phyloP scores from a whole-genome alignment of 1,140 invertebrate genomes.

The Drosophila ogumai region DNA sequence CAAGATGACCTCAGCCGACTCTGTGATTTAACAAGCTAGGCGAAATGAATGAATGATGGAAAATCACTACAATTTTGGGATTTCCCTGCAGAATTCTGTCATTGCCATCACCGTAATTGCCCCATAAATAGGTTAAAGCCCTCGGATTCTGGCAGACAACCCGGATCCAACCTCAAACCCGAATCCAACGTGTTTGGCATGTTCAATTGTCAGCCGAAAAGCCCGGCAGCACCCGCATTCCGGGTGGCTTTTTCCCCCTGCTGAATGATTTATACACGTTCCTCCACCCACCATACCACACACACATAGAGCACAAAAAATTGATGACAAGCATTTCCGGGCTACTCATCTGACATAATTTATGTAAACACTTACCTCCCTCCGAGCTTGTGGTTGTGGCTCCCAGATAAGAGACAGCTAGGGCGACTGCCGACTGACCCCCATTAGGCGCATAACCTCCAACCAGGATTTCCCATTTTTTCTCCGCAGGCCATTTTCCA shows the following conservation, averaged over 20 bases:
- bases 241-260: slow-evolving; percentile 26
- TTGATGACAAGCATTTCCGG: slow-evolving; percentile 81
- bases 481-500: slow-evolving; percentile 52
- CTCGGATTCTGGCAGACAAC: slow-evolving; percentile 14
- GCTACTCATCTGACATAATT: slow-evolving; percentile 75
- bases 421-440: slow-evolving; percentile 57
- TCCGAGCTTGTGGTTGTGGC: slow-evolving; percentile 1
- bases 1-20: slow-evolving; percentile 13
- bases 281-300: slow-evolving; percentile 10
- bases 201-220: slow-evolving; percentile 59
- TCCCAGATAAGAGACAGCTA: slow-evolving; percentile 49
- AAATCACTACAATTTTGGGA: slow-evolving; percentile 14
- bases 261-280: slow-evolving; percentile 68
- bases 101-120: slow-evolving; percentile 38
- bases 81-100: slow-evolving; percentile 22
- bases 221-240: slow-evolving; percentile 27
- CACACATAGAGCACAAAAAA: slow-evolving; percentile 45
- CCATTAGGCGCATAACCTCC: slow-evolving; percentile 12
- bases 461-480: slow-evolving; percentile 16
- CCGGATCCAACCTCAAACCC: slow-evolving; percentile 30
- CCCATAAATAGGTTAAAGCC: slow-evolving; percentile 58
- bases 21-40: slow-evolving; percentile 5
- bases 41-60: slow-evolving; percentile 9
- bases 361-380: slow-evolving; percentile 75
- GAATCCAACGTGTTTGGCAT: slow-evolving; percentile 71